Evolutionary conservation across 2,888 invertebrate genomes (phyloP).

Genomic region (Meghimatium bilineatum): DNA sequence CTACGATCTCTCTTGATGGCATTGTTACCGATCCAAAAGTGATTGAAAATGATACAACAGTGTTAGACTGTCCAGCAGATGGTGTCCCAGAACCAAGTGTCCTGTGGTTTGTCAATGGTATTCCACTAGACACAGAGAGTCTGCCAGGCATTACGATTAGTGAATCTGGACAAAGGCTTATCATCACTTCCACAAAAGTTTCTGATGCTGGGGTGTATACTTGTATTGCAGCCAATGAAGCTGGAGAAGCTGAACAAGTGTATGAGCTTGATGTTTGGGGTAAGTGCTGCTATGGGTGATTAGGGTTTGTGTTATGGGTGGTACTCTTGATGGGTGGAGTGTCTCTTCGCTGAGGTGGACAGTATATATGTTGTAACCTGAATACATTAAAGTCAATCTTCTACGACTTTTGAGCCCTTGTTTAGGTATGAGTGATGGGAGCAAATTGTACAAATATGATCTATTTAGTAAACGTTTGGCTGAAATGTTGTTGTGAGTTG

Average conservation of each 20-base stretch:
- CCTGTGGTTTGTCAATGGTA: constrained; percentile 70
- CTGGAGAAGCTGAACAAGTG: constrained; percentile 74
- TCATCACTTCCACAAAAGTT: constrained; percentile 61
- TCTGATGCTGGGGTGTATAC: constrained; percentile 73
- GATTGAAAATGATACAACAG: constrained; percentile 72
- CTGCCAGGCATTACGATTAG: constrained; percentile 56
- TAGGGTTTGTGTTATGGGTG: too few species aligned
- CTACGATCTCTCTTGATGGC: constrained; percentile 73
- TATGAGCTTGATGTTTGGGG: constrained; percentile 73
- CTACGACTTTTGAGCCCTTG: too few species aligned
- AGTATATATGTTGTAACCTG: too few species aligned
- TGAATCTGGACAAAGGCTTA: constrained; percentile 66
- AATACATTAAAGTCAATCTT: too few species aligned
- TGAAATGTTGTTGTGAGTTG: too few species aligned
- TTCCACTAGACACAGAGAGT: constrained; percentile 57
- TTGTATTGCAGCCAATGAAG: constrained; percentile 78
- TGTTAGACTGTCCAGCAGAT: constrained; percentile 68
- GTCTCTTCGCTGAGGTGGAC: too few species aligned
- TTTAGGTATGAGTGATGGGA: too few species aligned
- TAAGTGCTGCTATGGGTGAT: constrained; percentile 52
- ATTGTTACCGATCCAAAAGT: constrained; percentile 71
- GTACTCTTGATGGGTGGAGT: too few species aligned
- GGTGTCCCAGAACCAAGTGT: constrained; percentile 71
- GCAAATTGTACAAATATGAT: too few species aligned
- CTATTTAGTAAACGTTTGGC: too few species aligned